Conservation (phyloP, 2,888 invertebrate species). For the Drosophila nigritarsus region DNA sequence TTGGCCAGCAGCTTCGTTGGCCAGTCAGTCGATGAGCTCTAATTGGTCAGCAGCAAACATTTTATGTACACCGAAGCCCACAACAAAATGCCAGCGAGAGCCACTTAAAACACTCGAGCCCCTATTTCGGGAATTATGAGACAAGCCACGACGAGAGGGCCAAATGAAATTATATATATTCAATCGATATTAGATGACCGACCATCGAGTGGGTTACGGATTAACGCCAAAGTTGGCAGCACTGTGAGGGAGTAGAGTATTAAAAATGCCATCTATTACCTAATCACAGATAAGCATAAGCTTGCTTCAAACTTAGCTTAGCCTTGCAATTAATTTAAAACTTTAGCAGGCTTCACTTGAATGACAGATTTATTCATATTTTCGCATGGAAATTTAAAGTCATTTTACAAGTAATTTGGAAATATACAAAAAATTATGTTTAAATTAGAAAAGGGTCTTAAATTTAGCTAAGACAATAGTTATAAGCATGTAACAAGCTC, state of each 20-base stretch:
- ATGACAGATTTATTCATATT: background rate
- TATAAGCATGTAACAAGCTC: background rate
- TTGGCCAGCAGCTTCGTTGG: slow-evolving; percentile 55
- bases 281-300: background rate
- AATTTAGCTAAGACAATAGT: background rate
- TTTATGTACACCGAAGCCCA: slow-evolving; percentile 40
- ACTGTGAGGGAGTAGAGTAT: background rate
- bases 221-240: background rate
- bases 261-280: background rate
- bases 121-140: slow-evolving; percentile 49
- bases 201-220: slow-evolving; percentile 1
- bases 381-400: background rate
- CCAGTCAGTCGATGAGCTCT: slow-evolving; percentile 50
- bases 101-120: slow-evolving; percentile 64
- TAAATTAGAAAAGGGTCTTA: background rate
- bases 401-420: background rate
- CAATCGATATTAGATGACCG: slow-evolving; percentile 43
- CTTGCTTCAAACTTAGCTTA: background rate
- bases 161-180: slow-evolving; percentile 3
- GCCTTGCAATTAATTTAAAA: background rate
- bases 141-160: background rate
- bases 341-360: too few relatives aligned
- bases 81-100: slow-evolving; percentile 27
- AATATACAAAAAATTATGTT: background rate
- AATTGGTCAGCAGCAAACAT: slow-evolving; percentile 66